Evolutionary conservation across 2,113 vertebrate genomes (phyloP).

Genomic region (human (Homo sapiens)): DNA sequence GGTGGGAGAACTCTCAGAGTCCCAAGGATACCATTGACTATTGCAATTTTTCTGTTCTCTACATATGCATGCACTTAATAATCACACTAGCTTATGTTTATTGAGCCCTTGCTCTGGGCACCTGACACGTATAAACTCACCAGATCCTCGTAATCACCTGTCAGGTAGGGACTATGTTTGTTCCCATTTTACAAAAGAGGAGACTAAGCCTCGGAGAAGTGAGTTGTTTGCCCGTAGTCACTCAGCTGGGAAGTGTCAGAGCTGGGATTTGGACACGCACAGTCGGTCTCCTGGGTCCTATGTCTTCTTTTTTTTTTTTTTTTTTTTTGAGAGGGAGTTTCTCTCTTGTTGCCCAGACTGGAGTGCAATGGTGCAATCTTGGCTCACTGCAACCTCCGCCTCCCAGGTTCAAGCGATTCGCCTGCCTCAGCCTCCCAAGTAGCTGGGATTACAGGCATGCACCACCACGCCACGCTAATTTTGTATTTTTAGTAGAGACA

Average conservation of each 20-base stretch:
- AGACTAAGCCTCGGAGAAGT: background rate
- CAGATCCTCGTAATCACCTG: background rate
- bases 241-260: background rate
- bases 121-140: background rate
- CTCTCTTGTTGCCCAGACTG: too few relatives aligned
- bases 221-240: accelerated
- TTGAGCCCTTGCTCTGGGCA: background rate
- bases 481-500: too few relatives aligned
- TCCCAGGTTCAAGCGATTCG: too few relatives aligned
- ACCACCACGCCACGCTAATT: too few relatives aligned
- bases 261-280: background rate
- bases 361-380: too few relatives aligned
- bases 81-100: background rate
- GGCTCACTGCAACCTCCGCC: too few relatives aligned
- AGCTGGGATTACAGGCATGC: too few relatives aligned
- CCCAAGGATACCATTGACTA: background rate
- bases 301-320: too few relatives aligned
- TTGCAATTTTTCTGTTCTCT: background rate
- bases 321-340: too few relatives aligned
- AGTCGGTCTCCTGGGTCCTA: background rate
- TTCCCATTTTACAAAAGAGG: background rate
- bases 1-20: background rate
- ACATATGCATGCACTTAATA: background rate
- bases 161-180: background rate
- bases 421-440: too few relatives aligned